phyloP scores from a whole-genome alignment of 1,140 invertebrate genomes.

The Probaryconus sp. region DNA sequence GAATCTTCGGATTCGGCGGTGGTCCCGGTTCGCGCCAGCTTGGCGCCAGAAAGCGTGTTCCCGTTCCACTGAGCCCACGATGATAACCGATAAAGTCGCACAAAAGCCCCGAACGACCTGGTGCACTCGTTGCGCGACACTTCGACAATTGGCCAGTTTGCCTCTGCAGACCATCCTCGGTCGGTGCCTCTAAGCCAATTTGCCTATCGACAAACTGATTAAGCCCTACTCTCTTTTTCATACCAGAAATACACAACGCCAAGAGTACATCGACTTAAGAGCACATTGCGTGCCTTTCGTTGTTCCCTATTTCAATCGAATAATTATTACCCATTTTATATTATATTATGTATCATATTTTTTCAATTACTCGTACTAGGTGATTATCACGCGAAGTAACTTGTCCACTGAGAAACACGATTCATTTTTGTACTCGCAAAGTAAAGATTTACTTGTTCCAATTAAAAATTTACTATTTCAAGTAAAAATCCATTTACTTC shows the following conservation, averaged over 20 bases:
- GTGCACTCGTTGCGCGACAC: conserved; percentile 50
- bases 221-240: conserved; percentile 75
- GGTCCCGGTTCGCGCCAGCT: conserved; percentile 54
- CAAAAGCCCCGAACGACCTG: conserved; percentile 34
- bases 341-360: too few relatives aligned
- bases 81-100: conserved; percentile 4
- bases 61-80: too few relatives aligned
- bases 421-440: too few relatives aligned
- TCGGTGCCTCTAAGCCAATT: conserved; percentile 77
- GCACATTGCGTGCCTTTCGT: conserved; percentile 29
- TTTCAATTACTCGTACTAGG: too few relatives aligned
- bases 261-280: conserved; percentile 31
- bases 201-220: conserved; percentile 79
- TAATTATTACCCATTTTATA: too few relatives aligned
- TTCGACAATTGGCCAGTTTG: conserved; percentile 63
- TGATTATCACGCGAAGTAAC: too few relatives aligned
- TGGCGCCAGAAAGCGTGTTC: conserved; percentile 16
- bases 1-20: conserved; percentile 53
- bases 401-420: too few relatives aligned
- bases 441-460: too few relatives aligned
- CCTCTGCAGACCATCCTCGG: conserved; percentile 69
- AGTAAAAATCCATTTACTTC: too few relatives aligned
- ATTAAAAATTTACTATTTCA: too few relatives aligned
- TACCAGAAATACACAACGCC: conserved; percentile 53
- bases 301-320: conserved; percentile 28